Evolutionary conservation across 37 sponge, comb jelly and placozoan genomes (phyloP), one percentile per base, ranked within the genome.

Genomic region (Chondrosia reniformis): DNA sequence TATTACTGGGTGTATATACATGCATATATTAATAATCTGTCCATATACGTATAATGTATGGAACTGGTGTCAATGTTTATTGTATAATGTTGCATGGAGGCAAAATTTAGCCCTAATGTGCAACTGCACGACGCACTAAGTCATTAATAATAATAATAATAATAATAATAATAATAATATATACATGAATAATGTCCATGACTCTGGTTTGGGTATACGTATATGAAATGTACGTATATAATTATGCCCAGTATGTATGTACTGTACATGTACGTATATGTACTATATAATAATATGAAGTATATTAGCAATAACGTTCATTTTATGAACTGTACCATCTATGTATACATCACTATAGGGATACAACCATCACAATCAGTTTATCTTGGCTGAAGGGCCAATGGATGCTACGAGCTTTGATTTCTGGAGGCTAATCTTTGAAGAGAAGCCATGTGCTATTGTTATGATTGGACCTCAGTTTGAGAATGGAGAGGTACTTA

Each of bases 361-460:
- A 8, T 85, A 86, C 41, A 76, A 84, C 31, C 40, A 58, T 3
- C 65, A 79, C 7, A 84, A 89, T n/a, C 86, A 84, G 83, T 92
- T 80, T 81, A 89, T 89, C 8, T 37, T 89, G 49, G 76, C 93
- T 5, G 85, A 88, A 75, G 89, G 93, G 25, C 91, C 93, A 10
- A 38, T 89, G 86, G 62, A 78, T 31, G 38, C 46, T 44, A 92
- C 93, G 0, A 77, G 81, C 54, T 52, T 62, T 38, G 93, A 92
- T 71, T 92, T 92, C 76, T 89, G 90, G 90, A 76, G 89, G 76
- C 85, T 92, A 91, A 40, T 92, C 3, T 92, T 91, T 91, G 93
- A 89, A 55, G 80, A 85, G 58, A 64, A 81, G 28, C 76, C 61
- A 25, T 88, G 81, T 43, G 30, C 78, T 22, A 77, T 91, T 55